Conservation (phyloP, 92 coral and sea anemone species). For the Porites cylindrica region DNA sequence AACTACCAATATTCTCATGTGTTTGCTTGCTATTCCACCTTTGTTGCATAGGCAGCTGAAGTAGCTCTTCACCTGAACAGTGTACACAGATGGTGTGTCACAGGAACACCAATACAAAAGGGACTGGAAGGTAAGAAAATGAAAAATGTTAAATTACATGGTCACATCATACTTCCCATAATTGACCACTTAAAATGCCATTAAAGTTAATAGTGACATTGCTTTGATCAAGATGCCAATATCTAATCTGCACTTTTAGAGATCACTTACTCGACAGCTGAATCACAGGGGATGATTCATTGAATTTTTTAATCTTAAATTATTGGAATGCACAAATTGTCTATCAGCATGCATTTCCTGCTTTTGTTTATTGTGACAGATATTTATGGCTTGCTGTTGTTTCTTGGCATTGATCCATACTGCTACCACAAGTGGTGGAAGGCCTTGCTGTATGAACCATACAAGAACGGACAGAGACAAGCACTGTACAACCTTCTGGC, state of each 20-base stretch:
- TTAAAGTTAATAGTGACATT: too few relatives aligned
- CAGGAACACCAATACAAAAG: slow-evolving; percentile 97
- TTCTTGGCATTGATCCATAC: slow-evolving; percentile 95
- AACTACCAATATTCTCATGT: too few relatives aligned
- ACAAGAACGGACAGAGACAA: slow-evolving; percentile 70
- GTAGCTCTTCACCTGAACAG: slow-evolving; percentile 85
- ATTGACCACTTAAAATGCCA: too few relatives aligned
- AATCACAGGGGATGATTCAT: too few relatives aligned
- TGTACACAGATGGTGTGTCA: slow-evolving; percentile 96
- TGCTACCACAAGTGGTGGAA: slow-evolving; percentile 95
- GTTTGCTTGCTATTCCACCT: too few relatives aligned
- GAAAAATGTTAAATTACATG: too few relatives aligned
- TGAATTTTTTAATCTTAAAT: too few relatives aligned
- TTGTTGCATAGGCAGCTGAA: slow-evolving; percentile 86
- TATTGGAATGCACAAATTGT: too few relatives aligned
- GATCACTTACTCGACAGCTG: too few relatives aligned
- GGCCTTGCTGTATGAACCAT: slow-evolving; percentile 86
- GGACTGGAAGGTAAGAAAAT: slow-evolving; percentile 80
- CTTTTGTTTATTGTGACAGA: slow-evolving; percentile 53
- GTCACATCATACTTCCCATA: too few relatives aligned
- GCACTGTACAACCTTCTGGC: slow-evolving; percentile 80
- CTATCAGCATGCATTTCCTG: background rate
- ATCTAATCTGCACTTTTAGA: too few relatives aligned
- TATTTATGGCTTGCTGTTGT: slow-evolving; percentile 90
- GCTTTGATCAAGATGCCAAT: too few relatives aligned